Percentiles rank a stretch among this genome's conserved stretches.
Conservation (phyloP, 2,113 vertebrate species). For the Theristicus caerulescens region DNA sequence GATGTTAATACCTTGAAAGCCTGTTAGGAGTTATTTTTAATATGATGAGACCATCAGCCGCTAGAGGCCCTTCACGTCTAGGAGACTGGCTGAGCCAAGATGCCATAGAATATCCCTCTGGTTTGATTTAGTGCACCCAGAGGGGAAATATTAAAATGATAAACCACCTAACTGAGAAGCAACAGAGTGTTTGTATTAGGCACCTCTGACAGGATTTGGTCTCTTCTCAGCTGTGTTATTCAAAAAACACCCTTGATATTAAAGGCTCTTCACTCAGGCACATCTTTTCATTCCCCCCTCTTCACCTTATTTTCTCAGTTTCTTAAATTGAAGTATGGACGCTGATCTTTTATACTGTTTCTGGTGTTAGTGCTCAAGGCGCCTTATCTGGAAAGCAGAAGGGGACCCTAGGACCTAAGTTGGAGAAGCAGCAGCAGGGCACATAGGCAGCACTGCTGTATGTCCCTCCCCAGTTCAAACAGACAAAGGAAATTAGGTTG, state of each 20-base stretch:
- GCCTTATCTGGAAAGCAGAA: not conserved
- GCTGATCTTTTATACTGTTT: not conserved
- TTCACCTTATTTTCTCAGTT: not conserved
- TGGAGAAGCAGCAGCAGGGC: not conserved
- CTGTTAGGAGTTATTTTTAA: not conserved
- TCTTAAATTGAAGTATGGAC: not conserved
- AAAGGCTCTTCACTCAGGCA: not conserved
- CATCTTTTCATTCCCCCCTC: not conserved
- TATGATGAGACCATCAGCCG: constrained; percentile 18
- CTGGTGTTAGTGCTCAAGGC: not conserved
- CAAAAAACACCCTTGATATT: not conserved
- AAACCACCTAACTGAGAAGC: not conserved
- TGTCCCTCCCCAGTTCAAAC: not conserved
- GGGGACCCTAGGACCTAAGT: not conserved
- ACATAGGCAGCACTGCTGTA: not conserved
- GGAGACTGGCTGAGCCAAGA: not conserved
- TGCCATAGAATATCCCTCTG: not conserved
- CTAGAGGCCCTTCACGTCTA: constrained; percentile 63
- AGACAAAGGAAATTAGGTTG: not conserved
- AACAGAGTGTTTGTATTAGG: not conserved
- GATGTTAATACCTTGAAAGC: not conserved
- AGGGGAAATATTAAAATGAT: not conserved
- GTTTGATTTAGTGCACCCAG: not conserved
- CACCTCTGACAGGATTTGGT: not conserved
- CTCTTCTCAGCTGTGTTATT: not conserved